Evolutionary conservation across 2,797 vertebrate genomes (phyloP).

Genomic region (Microctenopoma steveboyesi): DNA sequence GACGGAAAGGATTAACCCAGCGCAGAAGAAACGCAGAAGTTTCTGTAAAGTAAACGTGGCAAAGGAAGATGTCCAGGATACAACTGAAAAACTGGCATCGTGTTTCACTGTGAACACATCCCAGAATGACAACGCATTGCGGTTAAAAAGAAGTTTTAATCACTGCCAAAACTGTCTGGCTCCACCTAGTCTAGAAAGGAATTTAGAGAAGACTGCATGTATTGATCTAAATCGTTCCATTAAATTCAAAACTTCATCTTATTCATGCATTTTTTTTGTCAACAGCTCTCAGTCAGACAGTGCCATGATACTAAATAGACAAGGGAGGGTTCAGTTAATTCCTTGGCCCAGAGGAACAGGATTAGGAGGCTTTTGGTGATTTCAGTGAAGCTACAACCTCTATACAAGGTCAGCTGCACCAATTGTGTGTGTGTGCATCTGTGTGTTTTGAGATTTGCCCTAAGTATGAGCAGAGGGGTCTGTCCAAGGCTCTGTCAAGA

Average conservation of each 20-base stretch:
- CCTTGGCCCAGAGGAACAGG: slow-evolving; percentile 60
- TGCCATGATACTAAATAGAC: slow-evolving; percentile 35
- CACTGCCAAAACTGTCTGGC: slow-evolving; percentile 26
- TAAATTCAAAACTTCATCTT: slow-evolving; percentile 23
- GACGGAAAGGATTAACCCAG: slow-evolving; percentile 8
- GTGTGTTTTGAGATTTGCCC: slow-evolving; percentile 64
- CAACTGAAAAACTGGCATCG: slow-evolving; percentile 30
- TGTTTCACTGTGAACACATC: slow-evolving; percentile 28
- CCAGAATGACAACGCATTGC: slow-evolving; percentile 12
- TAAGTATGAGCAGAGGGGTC: slow-evolving; percentile 59
- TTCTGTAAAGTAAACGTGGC: slow-evolving; percentile 21
- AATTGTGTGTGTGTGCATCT: slow-evolving; percentile 31
- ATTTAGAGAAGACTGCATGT: slow-evolving; percentile 8
- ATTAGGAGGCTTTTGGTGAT: slow-evolving; percentile 72
- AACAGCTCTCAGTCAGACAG: slow-evolving; percentile 44
- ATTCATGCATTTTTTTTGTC: slow-evolving; percentile 48
- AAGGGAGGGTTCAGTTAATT: slow-evolving; percentile 61
- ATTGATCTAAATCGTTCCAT: slow-evolving; percentile 19
- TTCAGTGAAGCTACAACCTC: slow-evolving; percentile 63
- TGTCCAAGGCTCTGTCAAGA: slow-evolving; percentile 55
- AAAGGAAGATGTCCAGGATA: slow-evolving; percentile 15
- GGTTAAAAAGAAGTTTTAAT: slow-evolving; percentile 11
- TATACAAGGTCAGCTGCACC: slow-evolving; percentile 67
- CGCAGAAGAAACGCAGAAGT: slow-evolving; percentile 55
- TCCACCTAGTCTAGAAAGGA: slow-evolving; percentile 29